Evolutionary conservation across 2,113 vertebrate species (phyloP).

Genomic region (Nipponia nippon): DNA sequence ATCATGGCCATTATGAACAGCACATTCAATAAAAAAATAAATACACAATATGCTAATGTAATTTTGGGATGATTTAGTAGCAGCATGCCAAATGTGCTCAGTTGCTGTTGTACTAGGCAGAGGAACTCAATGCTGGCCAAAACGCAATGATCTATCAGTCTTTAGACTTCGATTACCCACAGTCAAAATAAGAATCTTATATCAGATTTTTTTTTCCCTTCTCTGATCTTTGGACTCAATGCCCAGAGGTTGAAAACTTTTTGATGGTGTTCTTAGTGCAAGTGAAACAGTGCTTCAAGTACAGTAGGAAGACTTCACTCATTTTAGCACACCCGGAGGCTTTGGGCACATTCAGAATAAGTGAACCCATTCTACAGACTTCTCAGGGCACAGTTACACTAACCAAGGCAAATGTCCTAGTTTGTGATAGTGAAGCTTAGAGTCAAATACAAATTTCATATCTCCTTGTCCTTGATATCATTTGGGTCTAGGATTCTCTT

Average conservation of each 20-base stretch:
- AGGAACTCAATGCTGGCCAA: not conserved
- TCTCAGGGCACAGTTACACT: not conserved
- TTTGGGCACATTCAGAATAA: not conserved
- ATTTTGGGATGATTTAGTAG: constrained; percentile 34
- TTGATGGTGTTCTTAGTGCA: not conserved
- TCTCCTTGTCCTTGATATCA: not conserved
- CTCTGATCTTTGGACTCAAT: not conserved
- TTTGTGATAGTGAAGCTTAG: not conserved
- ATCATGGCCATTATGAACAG: not conserved
- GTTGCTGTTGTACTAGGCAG: not conserved
- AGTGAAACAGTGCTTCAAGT: not conserved
- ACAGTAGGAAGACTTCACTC: not conserved
- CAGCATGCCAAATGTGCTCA: not conserved
- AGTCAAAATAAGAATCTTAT: not conserved
- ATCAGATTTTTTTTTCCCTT: not conserved
- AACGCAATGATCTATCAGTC: not conserved
- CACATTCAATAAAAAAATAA: not conserved
- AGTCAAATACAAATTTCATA: not conserved
- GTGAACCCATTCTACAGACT: not conserved
- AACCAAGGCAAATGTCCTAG: not conserved
- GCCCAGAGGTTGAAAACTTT: not conserved
- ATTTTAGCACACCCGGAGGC: not conserved
- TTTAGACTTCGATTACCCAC: not conserved
- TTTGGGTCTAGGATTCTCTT: not conserved
- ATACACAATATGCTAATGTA: constrained; percentile 24